Evolutionary conservation across 2,888 invertebrate species (phyloP).

Genomic region (Prenolepis imparis): DNA sequence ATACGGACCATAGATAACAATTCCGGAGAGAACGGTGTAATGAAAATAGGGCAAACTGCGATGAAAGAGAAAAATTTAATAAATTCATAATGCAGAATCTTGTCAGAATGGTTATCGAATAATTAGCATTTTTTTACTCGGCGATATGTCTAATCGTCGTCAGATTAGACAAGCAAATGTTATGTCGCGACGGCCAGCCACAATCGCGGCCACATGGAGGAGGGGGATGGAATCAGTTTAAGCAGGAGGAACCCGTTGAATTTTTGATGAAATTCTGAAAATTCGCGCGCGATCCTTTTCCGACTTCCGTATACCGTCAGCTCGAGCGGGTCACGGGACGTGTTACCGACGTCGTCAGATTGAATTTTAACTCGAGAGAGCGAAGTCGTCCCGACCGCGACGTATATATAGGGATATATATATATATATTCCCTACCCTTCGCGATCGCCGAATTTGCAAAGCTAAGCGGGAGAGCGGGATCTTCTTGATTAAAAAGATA

Average conservation of each 20-base stretch:
- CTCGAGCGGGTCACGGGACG: conserved; percentile 54
- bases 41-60: not conserved
- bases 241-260: conserved; percentile 59
- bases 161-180: conserved; percentile 41
- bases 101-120: conserved; percentile 1
- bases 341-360: conserved; percentile 68
- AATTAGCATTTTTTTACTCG: conserved; percentile 24
- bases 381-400: conserved; percentile 29
- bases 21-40: not conserved
- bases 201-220: conserved; percentile 21
- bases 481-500: conserved; percentile 55
- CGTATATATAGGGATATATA: not conserved
- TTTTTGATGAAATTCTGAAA: conserved; percentile 63
- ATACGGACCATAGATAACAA: not conserved
- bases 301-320: conserved; percentile 63
- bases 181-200: conserved; percentile 15
- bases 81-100: conserved; percentile 25
- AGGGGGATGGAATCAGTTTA: conserved; percentile 18
- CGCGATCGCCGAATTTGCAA: conserved; percentile 51
- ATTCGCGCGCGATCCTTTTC: conserved; percentile 64
- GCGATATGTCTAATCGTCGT: conserved; percentile 18
- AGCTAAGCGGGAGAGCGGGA: conserved; percentile 50
- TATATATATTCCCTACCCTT: not conserved
- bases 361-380: conserved; percentile 72
- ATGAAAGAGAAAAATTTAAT: not conserved